Evolutionary conservation across 2,888 invertebrate species (phyloP), one percentile per base, ranked within the genome.

Genomic region (Seladonia tumulorum): DNA sequence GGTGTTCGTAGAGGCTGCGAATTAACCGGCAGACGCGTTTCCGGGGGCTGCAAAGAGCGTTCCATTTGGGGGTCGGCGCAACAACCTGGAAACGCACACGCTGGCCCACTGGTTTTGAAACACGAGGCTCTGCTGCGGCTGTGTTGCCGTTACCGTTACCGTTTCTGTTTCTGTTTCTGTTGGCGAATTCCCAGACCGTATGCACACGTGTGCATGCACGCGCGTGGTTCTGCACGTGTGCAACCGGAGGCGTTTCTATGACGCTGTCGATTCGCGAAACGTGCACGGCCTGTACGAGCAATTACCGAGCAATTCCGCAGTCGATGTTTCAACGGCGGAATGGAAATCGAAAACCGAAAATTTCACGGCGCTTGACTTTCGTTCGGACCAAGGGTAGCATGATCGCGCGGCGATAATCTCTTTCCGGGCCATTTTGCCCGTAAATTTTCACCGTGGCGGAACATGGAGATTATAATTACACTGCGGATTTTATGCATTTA

Each of bases 231-330:
- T n/a, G 16, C 57, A 4, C 57, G n/a, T 12, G 57, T n/a, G 39
- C 1, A 22, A 39, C 39, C 18, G 70, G 12, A 53, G 42, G 10
- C 12, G 29, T 45, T 75, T 57, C n/a, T 39, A 68, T 47, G 25
- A n/a, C 39, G n/a, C 53, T 57, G 68, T 81, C 76, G 66, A 53
- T 76, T 14, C 18, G 63, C 45, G 76, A 57, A 16, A 53, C 74
- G 29, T 49, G 70, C 68, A 18, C 68, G 1, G 66, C 18, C 22
- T 4, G 66, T 22, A 18, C 66, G 39, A 66, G 22, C 66, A 29
- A 66, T 66, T 66, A 63, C 35, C 18, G 22, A 18, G 18, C 39
- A 5, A 68, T 68, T 68, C 68, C 12, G 22, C 39, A 18, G 18
- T 18, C 68, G 68, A 22, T 39, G 39, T 39, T 68, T 63, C 7